A percentile compares a stretch with the other conserved stretches of the same genome.
Evolutionary conservation across 2,113 vertebrate genomes (phyloP).

Genomic region (Crocuta crocuta): DNA sequence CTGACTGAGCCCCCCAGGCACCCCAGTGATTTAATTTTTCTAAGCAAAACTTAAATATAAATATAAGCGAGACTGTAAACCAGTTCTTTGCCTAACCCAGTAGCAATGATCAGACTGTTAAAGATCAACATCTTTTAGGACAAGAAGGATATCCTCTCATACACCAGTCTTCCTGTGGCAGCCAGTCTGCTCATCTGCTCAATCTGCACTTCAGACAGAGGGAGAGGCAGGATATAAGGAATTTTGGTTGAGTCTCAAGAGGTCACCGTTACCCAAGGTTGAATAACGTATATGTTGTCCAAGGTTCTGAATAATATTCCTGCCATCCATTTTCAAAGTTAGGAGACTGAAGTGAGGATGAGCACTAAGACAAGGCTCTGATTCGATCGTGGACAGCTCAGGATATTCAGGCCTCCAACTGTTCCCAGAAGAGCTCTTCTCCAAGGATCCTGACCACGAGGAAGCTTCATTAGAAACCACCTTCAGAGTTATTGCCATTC

Average conservation of each 20-base stretch:
- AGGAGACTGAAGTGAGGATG: neutral
- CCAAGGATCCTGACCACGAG: neutral
- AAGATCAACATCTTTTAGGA: neutral
- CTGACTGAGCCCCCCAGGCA: no score
- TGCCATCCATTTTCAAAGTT: neutral
- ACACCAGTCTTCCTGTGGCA: neutral
- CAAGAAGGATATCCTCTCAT: neutral
- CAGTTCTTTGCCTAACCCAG: neutral
- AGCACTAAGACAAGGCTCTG: neutral
- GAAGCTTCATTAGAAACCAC: neutral
- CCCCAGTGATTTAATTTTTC: neutral
- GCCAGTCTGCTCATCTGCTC: neutral
- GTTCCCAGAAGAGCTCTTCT: neutral
- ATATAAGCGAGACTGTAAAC: neutral
- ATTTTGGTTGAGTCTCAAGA: neutral
- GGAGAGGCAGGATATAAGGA: neutral
- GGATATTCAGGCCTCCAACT: neutral
- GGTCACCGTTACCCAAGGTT: neutral
- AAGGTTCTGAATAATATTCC: neutral
- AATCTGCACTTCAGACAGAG: fast-evolving
- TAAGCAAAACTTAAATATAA: slow-evolving; percentile 33
- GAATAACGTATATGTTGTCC: neutral
- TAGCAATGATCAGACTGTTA: neutral
- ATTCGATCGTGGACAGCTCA: neutral
- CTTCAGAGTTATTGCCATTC: neutral